Evolutionary conservation across 1,140 invertebrate genomes (phyloP), one percentile per base, ranked within the genome.

Genomic region (Drosophila sechellia): DNA sequence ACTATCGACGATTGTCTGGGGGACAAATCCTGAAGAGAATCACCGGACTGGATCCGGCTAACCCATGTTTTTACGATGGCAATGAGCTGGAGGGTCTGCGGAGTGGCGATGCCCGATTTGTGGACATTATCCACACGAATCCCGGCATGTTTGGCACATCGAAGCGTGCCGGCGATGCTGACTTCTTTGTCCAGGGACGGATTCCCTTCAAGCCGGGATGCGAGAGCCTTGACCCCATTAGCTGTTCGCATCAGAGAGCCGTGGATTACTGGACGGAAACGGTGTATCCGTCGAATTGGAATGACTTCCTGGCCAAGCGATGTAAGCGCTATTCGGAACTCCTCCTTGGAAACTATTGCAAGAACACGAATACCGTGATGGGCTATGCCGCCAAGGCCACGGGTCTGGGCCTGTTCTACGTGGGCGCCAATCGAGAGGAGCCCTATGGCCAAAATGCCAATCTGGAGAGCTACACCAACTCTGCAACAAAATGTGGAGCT

Each of bases 81-180:
- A 55, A 77, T 4, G 45, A 40, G 4, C 42, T 93, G n/a, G 92
- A 94, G 27, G 93, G 95, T 8, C 52, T 95, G 4, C 90, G 92
- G 40, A 71, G 20, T 5, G 81, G 54, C 12, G 94, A 95, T 79
- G 94, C 94, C 1, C 77, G 86, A n/a, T 94, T 94, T 54, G 94
- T 95, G 0, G 96, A 96, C 76, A 94, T 96, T 0, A 94, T 97
- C 65, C 96, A 96, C 77, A 96, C 95, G 0, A 96, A 95, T 86
- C 94, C 94, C 1, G 95, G 95, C 0, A 93, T 95, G 20, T 94
- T 96, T 74, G 96, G 85, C 15, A 65, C 74, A 13, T 8, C 55
- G 1, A 72, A 64, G 8, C 52, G 54, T 1, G 34, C 34, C 0
- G 87, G 96, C 5, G 94, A 95, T 71, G 94, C 93, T 0, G 96